A percentile compares a stretch with the other conserved stretches of the same genome.
Evolutionary conservation across 2,888 invertebrate genomes (phyloP).

Genomic region (Drosophila buzzatii): DNA sequence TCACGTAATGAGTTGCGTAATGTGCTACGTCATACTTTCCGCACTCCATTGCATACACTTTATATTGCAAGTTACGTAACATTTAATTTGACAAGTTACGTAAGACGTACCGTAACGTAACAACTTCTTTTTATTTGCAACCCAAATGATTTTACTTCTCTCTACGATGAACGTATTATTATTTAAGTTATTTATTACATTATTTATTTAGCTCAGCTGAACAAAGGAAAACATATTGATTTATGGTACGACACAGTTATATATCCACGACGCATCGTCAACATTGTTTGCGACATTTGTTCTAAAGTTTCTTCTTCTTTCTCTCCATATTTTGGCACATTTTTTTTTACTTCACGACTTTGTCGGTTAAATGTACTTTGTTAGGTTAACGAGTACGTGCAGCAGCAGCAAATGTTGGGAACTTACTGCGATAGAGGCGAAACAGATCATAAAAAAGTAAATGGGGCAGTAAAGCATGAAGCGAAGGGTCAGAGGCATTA

Average conservation of each 20-base stretch:
- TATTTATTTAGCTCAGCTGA: background rate
- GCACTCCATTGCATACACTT: no score
- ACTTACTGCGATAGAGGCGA: conserved; percentile 6
- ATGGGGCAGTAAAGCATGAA: conserved; percentile 34
- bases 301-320: conserved; percentile 17
- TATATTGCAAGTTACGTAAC: no score
- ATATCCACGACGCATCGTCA: background rate
- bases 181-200: conserved; percentile 3
- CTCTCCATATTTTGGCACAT: conserved; percentile 45
- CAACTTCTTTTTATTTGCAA: background rate
- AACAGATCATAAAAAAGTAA: conserved; percentile 50
- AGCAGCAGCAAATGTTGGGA: conserved; percentile 30
- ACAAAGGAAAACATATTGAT: conserved; percentile 6
- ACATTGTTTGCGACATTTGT: conserved; percentile 26
- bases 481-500: conserved; percentile 21
- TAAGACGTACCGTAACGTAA: no score
- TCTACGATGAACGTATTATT: background rate
- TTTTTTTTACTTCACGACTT: conserved; percentile 63
- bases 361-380: conserved; percentile 63
- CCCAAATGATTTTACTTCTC: background rate
- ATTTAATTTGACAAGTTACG: no score
- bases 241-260: background rate
- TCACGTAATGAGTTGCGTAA: no score
- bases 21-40: no score
- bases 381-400: conserved; percentile 61